Percentiles rank a stretch among this genome's conserved stretches.
These are phyloP conservation scores for Operophtera brumata DNA, from an alignment of 2,888 invertebrate genomes.

Conservation along the genomic window DNA sequence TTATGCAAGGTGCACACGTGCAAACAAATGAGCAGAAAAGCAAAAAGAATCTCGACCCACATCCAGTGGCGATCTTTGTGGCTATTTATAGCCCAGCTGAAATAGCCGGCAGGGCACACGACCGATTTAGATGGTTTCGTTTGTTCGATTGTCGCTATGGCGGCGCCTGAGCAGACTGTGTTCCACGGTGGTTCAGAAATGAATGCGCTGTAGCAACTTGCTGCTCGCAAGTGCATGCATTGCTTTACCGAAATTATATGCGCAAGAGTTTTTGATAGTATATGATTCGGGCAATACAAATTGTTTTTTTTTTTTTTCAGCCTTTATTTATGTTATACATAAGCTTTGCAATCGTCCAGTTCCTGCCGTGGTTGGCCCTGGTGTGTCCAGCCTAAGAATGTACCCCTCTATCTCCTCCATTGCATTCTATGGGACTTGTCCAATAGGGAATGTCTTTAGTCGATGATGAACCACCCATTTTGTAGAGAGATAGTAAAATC, in stretches of 20 bases:
- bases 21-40: conserved; percentile 38
- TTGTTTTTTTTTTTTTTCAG: not conserved
- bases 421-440: no score
- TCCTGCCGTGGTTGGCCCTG: no score
- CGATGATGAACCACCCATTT: no score
- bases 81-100: conserved; percentile 63
- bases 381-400: no score
- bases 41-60: conserved; percentile 68
- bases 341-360: not conserved
- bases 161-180: conserved; percentile 40
- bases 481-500: no score
- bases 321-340: not conserved
- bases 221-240: not conserved
- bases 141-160: conserved; percentile 48
- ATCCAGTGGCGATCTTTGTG: conserved; percentile 58
- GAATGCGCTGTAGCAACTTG: not conserved
- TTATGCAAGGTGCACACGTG: conserved; percentile 45
- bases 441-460: no score
- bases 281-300: no score
- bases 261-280: no score
- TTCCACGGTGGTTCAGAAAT: conserved; percentile 28
- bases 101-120: conserved; percentile 68
- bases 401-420: no score
- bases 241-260: no score
- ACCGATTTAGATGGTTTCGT: conserved; percentile 58